These are phyloP conservation scores for Tiliacea citrago DNA, from an alignment of 2,888 invertebrate genomes.

Conservation along the genomic window DNA sequence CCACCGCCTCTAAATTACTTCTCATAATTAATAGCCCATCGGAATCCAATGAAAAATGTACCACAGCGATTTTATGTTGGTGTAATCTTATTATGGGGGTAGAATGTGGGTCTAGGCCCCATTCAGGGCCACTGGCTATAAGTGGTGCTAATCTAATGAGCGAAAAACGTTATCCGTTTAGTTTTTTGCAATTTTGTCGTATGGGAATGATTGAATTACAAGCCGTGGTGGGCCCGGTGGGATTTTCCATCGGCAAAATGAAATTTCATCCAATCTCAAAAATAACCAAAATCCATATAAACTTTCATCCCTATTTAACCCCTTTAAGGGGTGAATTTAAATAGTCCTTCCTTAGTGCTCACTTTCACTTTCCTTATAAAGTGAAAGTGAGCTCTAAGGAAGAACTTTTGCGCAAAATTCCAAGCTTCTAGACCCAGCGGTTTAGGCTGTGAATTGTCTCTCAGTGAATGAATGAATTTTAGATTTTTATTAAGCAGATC, in stretches of 20 bases:
- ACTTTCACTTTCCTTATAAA: not conserved
- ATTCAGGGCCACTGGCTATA: constrained; percentile 53
- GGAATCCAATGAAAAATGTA: constrained; percentile 48
- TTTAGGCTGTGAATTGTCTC: not conserved
- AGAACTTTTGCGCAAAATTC: not conserved
- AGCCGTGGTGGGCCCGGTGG: not conserved
- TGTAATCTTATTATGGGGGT: constrained; percentile 58
- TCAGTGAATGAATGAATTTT: not conserved
- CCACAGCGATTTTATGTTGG: constrained; percentile 30
- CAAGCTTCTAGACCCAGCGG: not conserved
- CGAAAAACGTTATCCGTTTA: constrained; percentile 39
- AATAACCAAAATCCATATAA: not conserved
- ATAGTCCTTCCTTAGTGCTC: not conserved
- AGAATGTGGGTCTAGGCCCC: constrained; percentile 63
- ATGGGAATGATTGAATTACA: not conserved
- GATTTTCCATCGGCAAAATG: not conserved
- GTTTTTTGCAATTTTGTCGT: not conserved
- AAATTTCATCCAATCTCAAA: too few relatives aligned
- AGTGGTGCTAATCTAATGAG: constrained; percentile 41
- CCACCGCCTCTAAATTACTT: not conserved
- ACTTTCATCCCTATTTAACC: not conserved
- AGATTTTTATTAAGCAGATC: not conserved
- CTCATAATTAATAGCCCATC: constrained; percentile 41
- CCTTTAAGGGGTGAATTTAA: not conserved
- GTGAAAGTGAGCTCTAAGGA: too few relatives aligned